A percentile compares a stretch with the other conserved stretches of the same genome.
Conservation (phyloP, 2,888 invertebrate species). For the Cryptosula pallasiana region DNA sequence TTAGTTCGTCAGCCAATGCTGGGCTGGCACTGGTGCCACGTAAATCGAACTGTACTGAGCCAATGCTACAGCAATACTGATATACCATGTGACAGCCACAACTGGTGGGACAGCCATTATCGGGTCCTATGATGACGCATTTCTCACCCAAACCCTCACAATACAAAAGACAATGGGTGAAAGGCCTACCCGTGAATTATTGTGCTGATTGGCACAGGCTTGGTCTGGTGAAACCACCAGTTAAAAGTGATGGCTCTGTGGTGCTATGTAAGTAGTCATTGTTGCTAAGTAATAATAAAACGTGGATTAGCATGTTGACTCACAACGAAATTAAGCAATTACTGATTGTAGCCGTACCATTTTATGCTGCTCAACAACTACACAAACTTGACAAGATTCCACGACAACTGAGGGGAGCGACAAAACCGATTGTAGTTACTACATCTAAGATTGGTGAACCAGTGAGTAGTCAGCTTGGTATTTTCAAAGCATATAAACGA, state of each 20-base stretch:
- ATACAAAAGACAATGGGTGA: conserved; percentile 4
- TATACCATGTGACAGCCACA: too few relatives aligned
- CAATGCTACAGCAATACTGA: too few relatives aligned
- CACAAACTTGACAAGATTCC: conserved; percentile 5
- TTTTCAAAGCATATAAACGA: not conserved
- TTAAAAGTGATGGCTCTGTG: conserved; percentile 15
- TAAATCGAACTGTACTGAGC: too few relatives aligned
- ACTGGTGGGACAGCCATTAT: too few relatives aligned
- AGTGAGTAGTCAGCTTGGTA: not conserved
- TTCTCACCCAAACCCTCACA: not conserved
- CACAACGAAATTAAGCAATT: too few relatives aligned
- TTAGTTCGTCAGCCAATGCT: conserved; percentile 20
- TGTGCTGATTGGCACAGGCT: not conserved
- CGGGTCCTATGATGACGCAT: not conserved
- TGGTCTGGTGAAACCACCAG: conserved; percentile 6
- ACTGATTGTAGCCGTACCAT: conserved; percentile 19
- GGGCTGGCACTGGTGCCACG: not conserved
- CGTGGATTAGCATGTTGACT: too few relatives aligned
- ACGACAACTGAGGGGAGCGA: conserved; percentile 5
- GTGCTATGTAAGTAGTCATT: not conserved
- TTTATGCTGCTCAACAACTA: conserved; percentile 23
- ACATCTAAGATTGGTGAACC: conserved; percentile 22
- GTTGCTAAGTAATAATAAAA: too few relatives aligned
- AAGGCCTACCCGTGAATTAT: conserved; percentile 2
- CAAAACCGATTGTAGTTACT: conserved; percentile 23